Base-by-base conservation (phyloP, 2,888 invertebrate species). In the Troides helena region DNA sequence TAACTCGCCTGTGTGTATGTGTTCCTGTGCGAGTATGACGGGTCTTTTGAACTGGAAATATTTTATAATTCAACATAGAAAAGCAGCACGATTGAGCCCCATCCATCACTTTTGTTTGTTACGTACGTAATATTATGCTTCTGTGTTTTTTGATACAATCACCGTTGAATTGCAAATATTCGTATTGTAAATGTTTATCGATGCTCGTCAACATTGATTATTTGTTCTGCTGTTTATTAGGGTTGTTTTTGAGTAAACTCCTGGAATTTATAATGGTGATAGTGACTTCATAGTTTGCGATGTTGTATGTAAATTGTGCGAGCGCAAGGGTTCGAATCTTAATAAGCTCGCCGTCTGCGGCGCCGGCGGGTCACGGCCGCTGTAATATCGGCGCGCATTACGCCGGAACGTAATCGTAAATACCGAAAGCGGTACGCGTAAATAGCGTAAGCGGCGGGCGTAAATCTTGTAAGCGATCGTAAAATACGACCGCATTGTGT, bases 331-430 rank as follows among this genome's bases (percentile, higher is more conserved):
- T n/a, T 39, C n/a, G 58, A 36, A 57, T 60, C 69, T 65, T 62
- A 68, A 71, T 74, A 76, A 78, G 78, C 78, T 78, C 78, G 76
- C 72, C 75, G 75, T 71, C 68, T 67, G 67, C 62, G 70, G 72
- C 75, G 63, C 57, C 72, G 73, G 69, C 73, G 75, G 81, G 83
- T 85, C 87, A 86, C 72, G 84, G 83, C 76, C 81, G 76, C 76
- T 70, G 74, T 77, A 78, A 79, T 75, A 78, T 66, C 36, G 66
- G 74, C 75, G 72, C 76, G 78, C 80, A 82, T 80, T 83, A 82
- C 85, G 83, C 85, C 85, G 85, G 84, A 80, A 80, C 79, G 79
- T 81, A 81, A 83, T 87, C 88, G 85, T 87, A 86, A 89, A 89
- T 84, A 85, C 82, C 78, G 78, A 81, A 81, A 82, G 80, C 80